Base-by-base conservation (phyloP, 1,140 invertebrate species). In the Rhopalosiphum padi region DNA sequence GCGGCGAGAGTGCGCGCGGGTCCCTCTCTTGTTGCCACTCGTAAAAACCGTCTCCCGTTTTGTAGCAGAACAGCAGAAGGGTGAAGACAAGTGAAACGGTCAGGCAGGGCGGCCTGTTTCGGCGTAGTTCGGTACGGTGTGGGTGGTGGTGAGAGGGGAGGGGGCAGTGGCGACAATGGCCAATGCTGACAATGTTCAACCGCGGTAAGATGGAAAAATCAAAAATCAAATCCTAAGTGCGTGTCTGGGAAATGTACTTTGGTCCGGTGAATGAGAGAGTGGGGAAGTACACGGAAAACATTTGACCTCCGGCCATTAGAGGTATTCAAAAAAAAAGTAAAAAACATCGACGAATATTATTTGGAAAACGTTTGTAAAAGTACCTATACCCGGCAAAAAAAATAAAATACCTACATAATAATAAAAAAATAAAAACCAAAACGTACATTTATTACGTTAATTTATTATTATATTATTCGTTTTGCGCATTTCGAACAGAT, bases 31-130 rank as follows among this genome's bases (percentile, higher is more conserved):
- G 82, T 55, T n/a, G 25, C 91, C 77, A 43, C 68, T 51, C 77
- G n/a, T 85, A 82, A 91, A 91, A 91, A 91, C 90, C n/a, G 77
- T 92, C 43, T 85, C 68, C 60, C 55, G 55, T 91, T 91, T 91
- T 91, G 90, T 35, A 60, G 37, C 53, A 55, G 82, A 41, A 41
- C 21, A 11, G 22, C 46, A 37, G 46, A 53, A 85, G 91, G 91
- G 91, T 85, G 68, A 89, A 55, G 88, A 89, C 87, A 51, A 88
- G 87, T 51, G 87, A 88, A 88, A 88, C 60, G 60, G 37, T 35
- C 60, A n/a, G 60, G 3, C 18, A 5, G 2, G 68, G 90, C 2
- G 7, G 35, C 22, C 21, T 11, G n/a, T 4, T 35, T 77, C 11
- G n/a, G 37, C 18, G 30, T 15, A 25, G 55, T 9, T 9, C 1